phyloP scores from a whole-genome alignment of 2,888 invertebrate species.

The Mesorhabditis spiculigera region DNA sequence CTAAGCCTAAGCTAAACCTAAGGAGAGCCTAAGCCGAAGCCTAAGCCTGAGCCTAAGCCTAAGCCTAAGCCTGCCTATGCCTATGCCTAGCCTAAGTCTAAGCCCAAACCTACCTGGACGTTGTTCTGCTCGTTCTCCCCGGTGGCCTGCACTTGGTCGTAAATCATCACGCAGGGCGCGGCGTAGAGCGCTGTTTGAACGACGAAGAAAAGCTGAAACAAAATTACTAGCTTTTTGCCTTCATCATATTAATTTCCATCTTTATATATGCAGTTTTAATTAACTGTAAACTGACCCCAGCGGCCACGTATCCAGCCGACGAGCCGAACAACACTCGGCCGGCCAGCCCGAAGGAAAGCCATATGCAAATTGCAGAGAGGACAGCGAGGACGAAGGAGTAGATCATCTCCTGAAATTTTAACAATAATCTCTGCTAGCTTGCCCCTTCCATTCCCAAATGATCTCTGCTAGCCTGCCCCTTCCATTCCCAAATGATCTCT shows the following conservation, averaged over 20 bases:
- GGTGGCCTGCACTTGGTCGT: conserved; percentile 34
- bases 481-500: background rate
- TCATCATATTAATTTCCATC: conserved; percentile 10
- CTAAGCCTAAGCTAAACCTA: too few relatives aligned
- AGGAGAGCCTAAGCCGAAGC: too few relatives aligned
- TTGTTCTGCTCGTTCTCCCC: conserved; percentile 15
- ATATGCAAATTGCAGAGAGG: conserved; percentile 44
- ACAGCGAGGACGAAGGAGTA: conserved; percentile 53
- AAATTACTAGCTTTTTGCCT: background rate
- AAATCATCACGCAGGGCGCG: conserved; percentile 46
- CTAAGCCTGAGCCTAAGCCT: background rate
- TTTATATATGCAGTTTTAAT: background rate
- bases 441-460: background rate
- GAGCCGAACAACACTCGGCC: conserved; percentile 38
- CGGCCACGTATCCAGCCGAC: conserved; percentile 51
- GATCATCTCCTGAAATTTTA: conserved; percentile 40
- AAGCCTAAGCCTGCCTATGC: background rate
- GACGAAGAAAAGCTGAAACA: conserved; percentile 50
- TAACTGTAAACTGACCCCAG: conserved; percentile 36
- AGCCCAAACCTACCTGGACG: conserved; percentile 6
- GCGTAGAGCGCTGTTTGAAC: conserved; percentile 47
- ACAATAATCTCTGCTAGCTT: background rate
- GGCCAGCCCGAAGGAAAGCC: conserved; percentile 51
- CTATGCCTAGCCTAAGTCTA: background rate
- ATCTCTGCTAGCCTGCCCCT: background rate